Evolutionary conservation across 1,140 invertebrate species (phyloP).

Genomic region (Pseudomyrmex pallidus): DNA sequence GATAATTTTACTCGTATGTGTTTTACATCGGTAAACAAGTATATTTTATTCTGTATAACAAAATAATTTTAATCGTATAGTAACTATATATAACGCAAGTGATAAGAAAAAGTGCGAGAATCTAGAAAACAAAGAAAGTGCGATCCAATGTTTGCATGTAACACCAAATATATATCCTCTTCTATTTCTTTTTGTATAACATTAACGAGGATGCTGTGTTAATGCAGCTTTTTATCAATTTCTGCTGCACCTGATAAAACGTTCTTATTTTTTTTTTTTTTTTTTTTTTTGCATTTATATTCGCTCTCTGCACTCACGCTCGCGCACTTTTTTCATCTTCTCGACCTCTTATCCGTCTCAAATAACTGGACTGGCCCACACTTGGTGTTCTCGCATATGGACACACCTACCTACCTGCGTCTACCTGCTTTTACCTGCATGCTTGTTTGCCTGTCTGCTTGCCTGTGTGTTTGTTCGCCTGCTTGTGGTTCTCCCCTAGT

Average conservation of each 20-base stretch:
- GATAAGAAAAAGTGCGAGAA: slow-evolving; percentile 18
- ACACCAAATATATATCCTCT: slow-evolving; percentile 37
- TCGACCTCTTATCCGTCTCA: slow-evolving; percentile 68
- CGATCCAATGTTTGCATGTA: not conserved
- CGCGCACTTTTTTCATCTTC: slow-evolving; percentile 34
- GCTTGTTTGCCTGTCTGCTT: slow-evolving; percentile 31
- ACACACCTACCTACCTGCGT: slow-evolving; percentile 71
- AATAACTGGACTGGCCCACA: slow-evolving; percentile 78
- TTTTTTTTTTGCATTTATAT: slow-evolving; percentile 39
- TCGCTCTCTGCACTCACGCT: slow-evolving; percentile 1
- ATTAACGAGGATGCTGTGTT: slow-evolving; percentile 60
- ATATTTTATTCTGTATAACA: slow-evolving; percentile 67
- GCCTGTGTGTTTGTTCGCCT: slow-evolving; percentile 20
- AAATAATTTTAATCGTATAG: slow-evolving; percentile 72
- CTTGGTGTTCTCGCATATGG: slow-evolving; percentile 62
- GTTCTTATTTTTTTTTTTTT: slow-evolving; percentile 14
- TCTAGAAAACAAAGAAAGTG: not conserved
- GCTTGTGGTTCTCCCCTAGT: slow-evolving; percentile 15
- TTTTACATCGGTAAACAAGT: slow-evolving; percentile 34
- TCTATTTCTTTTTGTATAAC: slow-evolving; percentile 61
- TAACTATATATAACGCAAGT: not conserved
- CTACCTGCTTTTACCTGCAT: slow-evolving; percentile 53
- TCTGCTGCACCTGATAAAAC: slow-evolving; percentile 57
- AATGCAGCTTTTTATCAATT: slow-evolving; percentile 74
- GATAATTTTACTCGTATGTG: slow-evolving; percentile 31